Evolutionary conservation across 2,888 invertebrate species (phyloP).

Genomic region (Oscheius sp.): DNA sequence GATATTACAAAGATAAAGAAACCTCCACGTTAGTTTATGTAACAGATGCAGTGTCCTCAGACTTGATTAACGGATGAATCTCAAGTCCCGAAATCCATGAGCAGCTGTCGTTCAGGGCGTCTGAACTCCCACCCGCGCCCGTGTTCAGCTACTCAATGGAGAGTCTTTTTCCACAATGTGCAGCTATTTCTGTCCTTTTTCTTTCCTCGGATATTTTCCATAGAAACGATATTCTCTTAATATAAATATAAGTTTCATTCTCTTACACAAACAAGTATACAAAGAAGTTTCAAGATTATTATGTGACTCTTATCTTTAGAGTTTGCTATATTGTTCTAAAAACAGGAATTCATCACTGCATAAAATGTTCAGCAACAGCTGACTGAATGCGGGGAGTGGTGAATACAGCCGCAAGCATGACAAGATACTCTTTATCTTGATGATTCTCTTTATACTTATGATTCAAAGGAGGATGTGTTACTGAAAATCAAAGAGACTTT

Average conservation of each 20-base stretch:
- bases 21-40: neutral
- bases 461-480: neutral
- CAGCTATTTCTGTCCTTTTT: neutral
- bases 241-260: no score
- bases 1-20: neutral
- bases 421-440: neutral
- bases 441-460: neutral
- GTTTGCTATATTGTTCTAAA: no score
- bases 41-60: neutral
- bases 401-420: conserved; percentile 17
- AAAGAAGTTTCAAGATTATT: no score
- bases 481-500: neutral
- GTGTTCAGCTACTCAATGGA: conserved; percentile 5
- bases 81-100: conserved; percentile 3
- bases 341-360: no score
- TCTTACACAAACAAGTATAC: no score
- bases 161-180: neutral
- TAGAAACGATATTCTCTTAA: no score
- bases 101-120: conserved; percentile 19
- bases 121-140: conserved; percentile 18
- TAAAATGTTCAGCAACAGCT: conserved; percentile 19
- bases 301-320: no score
- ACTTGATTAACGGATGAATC: conserved; percentile 6
- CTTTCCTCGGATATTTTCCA: no score
- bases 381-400: conserved; percentile 4